phyloP scores from a whole-genome alignment of 2,113 vertebrate species.

The Passer montanus region DNA sequence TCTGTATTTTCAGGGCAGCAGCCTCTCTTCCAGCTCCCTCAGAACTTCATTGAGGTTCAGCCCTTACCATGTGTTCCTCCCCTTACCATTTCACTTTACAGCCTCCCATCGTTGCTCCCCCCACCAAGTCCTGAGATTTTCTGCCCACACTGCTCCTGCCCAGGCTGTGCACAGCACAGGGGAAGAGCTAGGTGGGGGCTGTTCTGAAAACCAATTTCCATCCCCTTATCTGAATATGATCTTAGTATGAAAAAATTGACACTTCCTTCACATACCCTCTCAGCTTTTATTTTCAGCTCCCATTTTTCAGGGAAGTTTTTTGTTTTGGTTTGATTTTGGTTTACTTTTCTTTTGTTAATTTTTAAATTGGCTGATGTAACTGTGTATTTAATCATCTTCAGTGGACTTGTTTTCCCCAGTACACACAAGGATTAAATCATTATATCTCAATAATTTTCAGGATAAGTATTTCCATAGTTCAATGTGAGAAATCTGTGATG shows the following conservation, averaged over 20 bases:
- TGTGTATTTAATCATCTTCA: background rate
- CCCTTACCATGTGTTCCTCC: background rate
- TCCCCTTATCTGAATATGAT: background rate
- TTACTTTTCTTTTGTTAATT: background rate
- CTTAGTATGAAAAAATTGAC: background rate
- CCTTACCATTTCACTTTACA: background rate
- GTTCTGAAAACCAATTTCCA: background rate
- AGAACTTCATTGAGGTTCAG: background rate
- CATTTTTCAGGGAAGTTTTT: background rate
- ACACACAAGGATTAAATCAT: background rate
- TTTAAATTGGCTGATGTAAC: background rate
- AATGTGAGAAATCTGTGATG: background rate
- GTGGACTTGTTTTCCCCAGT: background rate
- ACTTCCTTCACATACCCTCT: background rate
- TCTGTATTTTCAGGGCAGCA: background rate
- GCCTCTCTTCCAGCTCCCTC: background rate
- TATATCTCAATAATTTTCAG: background rate
- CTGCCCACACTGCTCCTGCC: background rate
- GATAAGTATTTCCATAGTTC: background rate
- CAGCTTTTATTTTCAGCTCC: background rate
- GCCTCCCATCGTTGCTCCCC: background rate
- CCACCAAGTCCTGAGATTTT: background rate
- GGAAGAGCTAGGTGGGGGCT: background rate
- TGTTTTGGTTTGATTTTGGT: background rate
- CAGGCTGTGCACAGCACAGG: background rate